Percentiles rank a stretch among this genome's conserved stretches.
These are phyloP conservation scores for Aplochiton taeniatus DNA, from an alignment of 2,797 vertebrate species.

Conservation along the genomic window DNA sequence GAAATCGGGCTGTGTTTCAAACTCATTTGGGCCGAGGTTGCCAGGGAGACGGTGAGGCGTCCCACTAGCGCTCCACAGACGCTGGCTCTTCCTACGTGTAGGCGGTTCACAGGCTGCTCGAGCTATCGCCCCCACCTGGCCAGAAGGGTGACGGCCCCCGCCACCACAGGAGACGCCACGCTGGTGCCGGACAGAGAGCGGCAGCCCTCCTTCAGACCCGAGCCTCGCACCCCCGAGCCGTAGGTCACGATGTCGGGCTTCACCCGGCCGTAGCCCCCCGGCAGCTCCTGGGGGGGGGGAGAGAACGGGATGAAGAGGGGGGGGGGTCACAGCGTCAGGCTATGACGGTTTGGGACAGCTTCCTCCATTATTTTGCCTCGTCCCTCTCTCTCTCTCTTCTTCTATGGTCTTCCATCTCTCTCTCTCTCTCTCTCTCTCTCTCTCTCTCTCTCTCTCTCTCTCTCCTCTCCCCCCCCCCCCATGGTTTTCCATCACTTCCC, in stretches of 20 bases:
- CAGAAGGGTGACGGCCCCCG: conserved; percentile 92
- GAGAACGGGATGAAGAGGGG: conserved; percentile 4
- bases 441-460: too few relatives aligned
- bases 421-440: too few relatives aligned
- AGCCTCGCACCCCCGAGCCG: conserved; percentile 95
- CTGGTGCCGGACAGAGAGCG: conserved; percentile 97
- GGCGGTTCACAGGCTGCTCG: not conserved
- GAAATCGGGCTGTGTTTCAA: too few relatives aligned
- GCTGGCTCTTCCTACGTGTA: not conserved
- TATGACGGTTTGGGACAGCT: too few relatives aligned
- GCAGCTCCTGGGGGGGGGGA: conserved; percentile 82
- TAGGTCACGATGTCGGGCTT: conserved; percentile 98
- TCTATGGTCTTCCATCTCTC: too few relatives aligned
- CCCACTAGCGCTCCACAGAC: too few relatives aligned
- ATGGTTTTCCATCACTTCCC: too few relatives aligned
- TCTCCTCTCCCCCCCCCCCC: too few relatives aligned
- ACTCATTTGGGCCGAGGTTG: too few relatives aligned
- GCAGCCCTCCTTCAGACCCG: conserved; percentile 96
- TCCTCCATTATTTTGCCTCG: too few relatives aligned
- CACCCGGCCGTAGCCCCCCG: conserved; percentile 93
- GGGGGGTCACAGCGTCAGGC: not conserved
- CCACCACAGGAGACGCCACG: conserved; percentile 96
- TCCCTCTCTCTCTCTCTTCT: too few relatives aligned
- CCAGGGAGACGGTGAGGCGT: too few relatives aligned
- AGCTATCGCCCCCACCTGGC: conserved; percentile 79